Conservation (phyloP, 2,797 vertebrate species). For the Melanotaenia maccullochi region DNA sequence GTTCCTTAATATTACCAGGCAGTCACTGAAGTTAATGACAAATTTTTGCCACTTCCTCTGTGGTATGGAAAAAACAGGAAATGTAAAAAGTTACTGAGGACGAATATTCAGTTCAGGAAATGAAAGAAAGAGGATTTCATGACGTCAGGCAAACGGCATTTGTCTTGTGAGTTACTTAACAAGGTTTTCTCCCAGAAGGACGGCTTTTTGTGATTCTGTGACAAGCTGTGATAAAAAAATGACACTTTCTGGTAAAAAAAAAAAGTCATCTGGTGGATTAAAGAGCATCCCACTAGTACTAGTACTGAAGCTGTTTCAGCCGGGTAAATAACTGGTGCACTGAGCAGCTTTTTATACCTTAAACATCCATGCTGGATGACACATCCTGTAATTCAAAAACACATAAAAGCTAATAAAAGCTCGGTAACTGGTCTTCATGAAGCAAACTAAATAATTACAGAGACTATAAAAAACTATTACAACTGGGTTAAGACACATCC, state of each 20-base stretch:
- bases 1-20: not conserved
- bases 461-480: not conserved
- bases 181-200: not conserved
- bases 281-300: not conserved
- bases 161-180: not conserved
- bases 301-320: not conserved
- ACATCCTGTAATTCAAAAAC: not conserved
- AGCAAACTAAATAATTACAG: not conserved
- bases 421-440: not conserved
- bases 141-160: not conserved
- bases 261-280: not conserved
- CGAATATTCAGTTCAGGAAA: not conserved
- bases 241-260: not conserved
- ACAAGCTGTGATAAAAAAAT: not conserved
- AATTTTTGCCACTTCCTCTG: conserved; percentile 31
- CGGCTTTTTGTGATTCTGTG: not conserved
- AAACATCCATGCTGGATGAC: not conserved
- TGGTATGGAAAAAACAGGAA: not conserved
- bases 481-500: not conserved
- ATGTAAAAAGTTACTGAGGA: not conserved
- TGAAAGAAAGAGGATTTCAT: not conserved
- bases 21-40: conserved; percentile 7
- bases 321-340: not conserved
- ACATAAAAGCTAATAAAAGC: not conserved
- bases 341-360: not conserved